A percentile compares a stretch with the other conserved stretches of the same genome.
phyloP scores from a whole-genome alignment of 2,113 vertebrate species.

The Microtus pennsylvanicus region DNA sequence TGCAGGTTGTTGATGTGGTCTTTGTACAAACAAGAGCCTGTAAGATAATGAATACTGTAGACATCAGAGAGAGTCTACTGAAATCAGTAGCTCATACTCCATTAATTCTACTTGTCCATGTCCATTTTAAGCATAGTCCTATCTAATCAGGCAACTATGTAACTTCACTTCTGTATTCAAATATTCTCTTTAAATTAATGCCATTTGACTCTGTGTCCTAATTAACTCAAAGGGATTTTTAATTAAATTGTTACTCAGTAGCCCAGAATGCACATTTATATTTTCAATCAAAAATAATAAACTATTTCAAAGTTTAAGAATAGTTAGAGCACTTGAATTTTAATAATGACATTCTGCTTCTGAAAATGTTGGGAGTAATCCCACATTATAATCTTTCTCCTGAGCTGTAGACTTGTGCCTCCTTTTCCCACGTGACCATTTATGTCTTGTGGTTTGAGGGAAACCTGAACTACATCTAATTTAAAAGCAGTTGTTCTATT shows the following conservation, averaged over 20 bases:
- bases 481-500: conserved; percentile 43
- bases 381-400: neutral
- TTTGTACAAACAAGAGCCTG: neutral
- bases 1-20: neutral
- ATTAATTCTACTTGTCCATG: neutral
- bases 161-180: neutral
- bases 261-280: neutral
- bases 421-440: conserved; percentile 22
- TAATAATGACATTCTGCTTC: neutral
- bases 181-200: neutral
- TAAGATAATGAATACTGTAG: neutral
- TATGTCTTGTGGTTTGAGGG: neutral
- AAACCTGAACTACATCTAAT: conserved; percentile 22
- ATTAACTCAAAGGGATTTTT: neutral
- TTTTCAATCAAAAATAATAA: neutral
- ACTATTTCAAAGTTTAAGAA: conserved; percentile 33
- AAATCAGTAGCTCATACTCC: neutral
- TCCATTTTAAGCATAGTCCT: conserved; percentile 40
- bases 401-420: neutral
- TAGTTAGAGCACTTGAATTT: conserved; percentile 21
- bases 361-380: conserved; percentile 21
- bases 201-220: neutral
- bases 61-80: neutral
- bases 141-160: neutral
- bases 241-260: neutral